phyloP scores from a whole-genome alignment of 2,113 vertebrate species.

The Cercocebus atys region DNA sequence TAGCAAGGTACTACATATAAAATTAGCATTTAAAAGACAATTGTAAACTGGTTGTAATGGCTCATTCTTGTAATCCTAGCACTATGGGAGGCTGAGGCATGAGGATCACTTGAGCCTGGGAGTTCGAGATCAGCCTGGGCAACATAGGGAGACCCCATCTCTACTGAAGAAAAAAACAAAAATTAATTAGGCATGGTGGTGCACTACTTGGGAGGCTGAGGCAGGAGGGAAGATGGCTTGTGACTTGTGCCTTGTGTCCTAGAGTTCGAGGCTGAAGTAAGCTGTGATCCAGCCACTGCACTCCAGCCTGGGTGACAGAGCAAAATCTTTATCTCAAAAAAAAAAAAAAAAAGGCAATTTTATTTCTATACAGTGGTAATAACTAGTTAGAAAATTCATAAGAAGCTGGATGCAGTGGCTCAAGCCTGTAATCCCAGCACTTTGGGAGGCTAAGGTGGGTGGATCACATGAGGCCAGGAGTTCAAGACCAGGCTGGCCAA shows the following conservation, averaged over 20 bases:
- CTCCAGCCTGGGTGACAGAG: too few species aligned
- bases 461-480: too few species aligned
- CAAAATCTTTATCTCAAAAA: too few species aligned
- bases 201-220: background rate
- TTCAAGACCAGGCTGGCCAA: too few species aligned
- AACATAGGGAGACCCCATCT: background rate
- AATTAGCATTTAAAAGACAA: slow-evolving; percentile 6
- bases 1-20: background rate
- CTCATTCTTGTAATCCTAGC: background rate
- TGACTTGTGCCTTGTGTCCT: background rate
- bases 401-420: too few species aligned
- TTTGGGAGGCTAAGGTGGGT: too few species aligned
- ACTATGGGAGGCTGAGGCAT: background rate
- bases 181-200: background rate
- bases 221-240: too few species aligned
- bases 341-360: too few species aligned
- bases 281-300: background rate
- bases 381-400: too few species aligned
- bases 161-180: background rate
- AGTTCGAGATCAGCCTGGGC: background rate
- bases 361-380: too few species aligned
- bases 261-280: background rate
- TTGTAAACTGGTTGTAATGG: background rate
- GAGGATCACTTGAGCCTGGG: background rate
- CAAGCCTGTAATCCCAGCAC: too few species aligned